Evolutionary conservation across 37 sponge, comb jelly and placozoan genomes (phyloP).

Genomic region (Axinella damicornis): DNA sequence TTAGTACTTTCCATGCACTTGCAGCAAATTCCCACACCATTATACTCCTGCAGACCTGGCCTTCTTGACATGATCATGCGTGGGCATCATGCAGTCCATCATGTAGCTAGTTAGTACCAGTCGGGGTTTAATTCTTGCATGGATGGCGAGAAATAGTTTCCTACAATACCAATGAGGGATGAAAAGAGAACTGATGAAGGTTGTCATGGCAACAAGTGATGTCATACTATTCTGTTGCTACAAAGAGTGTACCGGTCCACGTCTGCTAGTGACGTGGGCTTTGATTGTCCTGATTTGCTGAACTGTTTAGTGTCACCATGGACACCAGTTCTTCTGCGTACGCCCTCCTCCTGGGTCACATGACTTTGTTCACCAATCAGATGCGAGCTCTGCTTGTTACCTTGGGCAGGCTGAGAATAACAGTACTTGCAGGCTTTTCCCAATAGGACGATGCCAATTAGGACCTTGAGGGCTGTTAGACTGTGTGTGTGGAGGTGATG

Average conservation of each 20-base stretch:
- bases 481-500: constrained; percentile 31
- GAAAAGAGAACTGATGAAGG: too few relatives aligned
- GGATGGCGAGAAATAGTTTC: too few relatives aligned
- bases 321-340: constrained; percentile 1
- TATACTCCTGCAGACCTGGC: too few relatives aligned
- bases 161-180: too few relatives aligned
- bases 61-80: too few relatives aligned
- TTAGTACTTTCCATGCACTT: too few relatives aligned
- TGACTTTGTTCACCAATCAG: not conserved
- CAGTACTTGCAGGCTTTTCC: constrained; percentile 40
- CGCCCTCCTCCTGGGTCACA: not conserved
- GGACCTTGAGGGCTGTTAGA: constrained; percentile 52
- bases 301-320: not conserved
- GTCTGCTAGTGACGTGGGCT: constrained; percentile 51
- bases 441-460: constrained; percentile 68
- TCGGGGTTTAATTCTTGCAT: too few relatives aligned
- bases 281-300: not conserved
- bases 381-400: not conserved
- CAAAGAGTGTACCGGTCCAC: constrained; percentile 66
- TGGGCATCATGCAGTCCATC: too few relatives aligned
- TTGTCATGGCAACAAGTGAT: not conserved
- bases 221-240: constrained; percentile 71
- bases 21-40: too few relatives aligned
- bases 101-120: too few relatives aligned
- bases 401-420: not conserved